These are phyloP conservation scores for Parasteatoda tepidariorum DNA, from an alignment of 1,140 invertebrate species.

Conservation along the genomic window DNA sequence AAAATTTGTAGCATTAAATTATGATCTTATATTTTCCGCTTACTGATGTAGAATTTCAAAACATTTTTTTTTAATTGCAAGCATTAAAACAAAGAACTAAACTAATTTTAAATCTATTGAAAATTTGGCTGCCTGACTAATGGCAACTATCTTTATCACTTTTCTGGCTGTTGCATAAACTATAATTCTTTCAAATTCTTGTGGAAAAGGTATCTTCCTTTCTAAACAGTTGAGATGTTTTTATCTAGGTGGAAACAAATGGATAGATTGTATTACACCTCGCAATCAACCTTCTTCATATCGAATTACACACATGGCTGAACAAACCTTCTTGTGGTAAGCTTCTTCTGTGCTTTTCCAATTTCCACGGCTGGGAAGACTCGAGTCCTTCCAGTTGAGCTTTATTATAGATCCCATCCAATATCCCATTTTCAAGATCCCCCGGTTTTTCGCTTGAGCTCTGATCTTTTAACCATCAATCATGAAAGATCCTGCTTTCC, in stretches of 20 bases:
- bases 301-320: conserved; percentile 56
- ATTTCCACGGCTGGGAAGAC: conserved; percentile 52
- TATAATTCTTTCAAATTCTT: too few relatives aligned
- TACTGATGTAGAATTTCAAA: too few relatives aligned
- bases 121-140: too few relatives aligned
- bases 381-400: conserved; percentile 26
- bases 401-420: conserved; percentile 51
- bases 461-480: conserved; percentile 56
- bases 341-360: conserved; percentile 53
- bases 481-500: conserved; percentile 15
- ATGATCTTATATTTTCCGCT: too few relatives aligned
- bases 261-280: conserved; percentile 56
- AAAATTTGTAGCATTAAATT: too few relatives aligned
- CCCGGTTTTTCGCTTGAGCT: conserved; percentile 44
- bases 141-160: too few relatives aligned
- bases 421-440: conserved; percentile 46
- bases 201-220: neutral
- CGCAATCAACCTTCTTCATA: conserved; percentile 55
- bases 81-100: too few relatives aligned
- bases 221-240: conserved; percentile 12
- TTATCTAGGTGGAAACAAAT: conserved; percentile 25
- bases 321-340: conserved; percentile 47
- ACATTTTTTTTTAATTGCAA: too few relatives aligned
- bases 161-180: too few relatives aligned
- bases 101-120: too few relatives aligned